Conservation (phyloP, 2,113 vertebrate species). For the Euleptes europaea region DNA sequence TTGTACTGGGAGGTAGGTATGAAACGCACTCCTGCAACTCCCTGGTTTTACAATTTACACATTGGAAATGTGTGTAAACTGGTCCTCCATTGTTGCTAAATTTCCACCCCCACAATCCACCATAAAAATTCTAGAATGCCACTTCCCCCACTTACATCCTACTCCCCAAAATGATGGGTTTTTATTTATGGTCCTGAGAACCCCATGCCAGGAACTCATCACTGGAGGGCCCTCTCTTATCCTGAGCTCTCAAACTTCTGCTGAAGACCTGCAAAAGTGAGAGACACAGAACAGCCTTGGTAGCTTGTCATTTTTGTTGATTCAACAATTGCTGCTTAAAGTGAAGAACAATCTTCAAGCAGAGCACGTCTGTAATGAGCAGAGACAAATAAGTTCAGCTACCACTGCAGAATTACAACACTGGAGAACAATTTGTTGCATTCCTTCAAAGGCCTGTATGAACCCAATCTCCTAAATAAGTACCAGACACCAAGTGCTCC, state of each 20-base stretch:
- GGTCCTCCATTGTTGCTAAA: not conserved
- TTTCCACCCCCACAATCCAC: not conserved
- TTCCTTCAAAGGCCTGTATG: slow-evolving; percentile 82
- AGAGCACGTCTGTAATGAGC: slow-evolving; percentile 69
- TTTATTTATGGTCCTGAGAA: not conserved
- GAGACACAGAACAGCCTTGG: slow-evolving; percentile 53
- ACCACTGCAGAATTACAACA: slow-evolving; percentile 80
- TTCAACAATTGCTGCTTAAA: slow-evolving; percentile 58
- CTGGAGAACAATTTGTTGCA: slow-evolving; percentile 81
- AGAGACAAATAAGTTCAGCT: slow-evolving; percentile 74
- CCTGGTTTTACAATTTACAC: not conserved
- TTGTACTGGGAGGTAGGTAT: not conserved
- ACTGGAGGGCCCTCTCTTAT: not conserved
- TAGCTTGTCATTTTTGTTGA: slow-evolving; percentile 54
- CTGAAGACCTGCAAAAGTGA: slow-evolving; percentile 14
- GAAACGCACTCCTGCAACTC: not conserved
- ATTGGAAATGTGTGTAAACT: not conserved
- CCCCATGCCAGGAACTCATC: not conserved
- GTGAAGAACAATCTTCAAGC: slow-evolving; percentile 52
- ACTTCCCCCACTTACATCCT: not conserved
- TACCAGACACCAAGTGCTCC: slow-evolving; percentile 86
- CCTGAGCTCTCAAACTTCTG: slow-evolving; percentile 52
- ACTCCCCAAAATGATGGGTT: not conserved
- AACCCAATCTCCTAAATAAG: slow-evolving; percentile 82
- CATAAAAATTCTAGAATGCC: slow-evolving; percentile 1